Evolutionary conservation across 1,140 invertebrate species (phyloP), one percentile per base, ranked within the genome.

Genomic region (Dendroctonus ponderosae): DNA sequence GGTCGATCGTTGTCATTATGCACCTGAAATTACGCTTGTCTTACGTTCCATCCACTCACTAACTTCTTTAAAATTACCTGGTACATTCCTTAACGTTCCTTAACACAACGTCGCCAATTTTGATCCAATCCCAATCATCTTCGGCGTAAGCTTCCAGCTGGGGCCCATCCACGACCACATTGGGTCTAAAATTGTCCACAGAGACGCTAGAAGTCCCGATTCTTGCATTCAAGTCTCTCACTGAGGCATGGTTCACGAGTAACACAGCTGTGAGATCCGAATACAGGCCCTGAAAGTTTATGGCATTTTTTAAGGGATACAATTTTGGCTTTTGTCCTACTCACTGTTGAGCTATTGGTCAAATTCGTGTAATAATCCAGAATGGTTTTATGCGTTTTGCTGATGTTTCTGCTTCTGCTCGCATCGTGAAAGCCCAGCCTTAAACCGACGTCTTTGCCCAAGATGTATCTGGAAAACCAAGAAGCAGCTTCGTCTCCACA

Each of bases 51-150:
- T 12, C 15, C 15, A 2, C 50, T n/a, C 50, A 15, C 11, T 8
- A 8, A 8, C 12, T 53, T 53, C 6, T 15, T 9, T 53, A 12
- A 14, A 26, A 0, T 62, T 54, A 65, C 65, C 65, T 61, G 7
- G 66, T 84, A 72, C 87, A 89, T 1, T 87, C 86, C 74, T 85
- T 88, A 8, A 88, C 79, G 64, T 85, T 83, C 73, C 83, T 82
- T 66, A 89, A 84, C 14, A 88, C 72, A 0, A 80, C 79, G 48
- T 80, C 71, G 5, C 87, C 87, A 59, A 90, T 87, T 78, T 86
- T 88, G n/a, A 90, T 75, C 80, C 84, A 90, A 39, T 85, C 83
- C 87, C 87, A 90, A 11, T 79, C 77, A 66, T 90, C 88, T 76
- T 91, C 89, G 1, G 84, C 86, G 71, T 83, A 88, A 4, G 86